Evolutionary conservation across 2,888 invertebrate species (phyloP), one percentile per base, ranked within the genome.

Genomic region (Agonopterix arenella): DNA sequence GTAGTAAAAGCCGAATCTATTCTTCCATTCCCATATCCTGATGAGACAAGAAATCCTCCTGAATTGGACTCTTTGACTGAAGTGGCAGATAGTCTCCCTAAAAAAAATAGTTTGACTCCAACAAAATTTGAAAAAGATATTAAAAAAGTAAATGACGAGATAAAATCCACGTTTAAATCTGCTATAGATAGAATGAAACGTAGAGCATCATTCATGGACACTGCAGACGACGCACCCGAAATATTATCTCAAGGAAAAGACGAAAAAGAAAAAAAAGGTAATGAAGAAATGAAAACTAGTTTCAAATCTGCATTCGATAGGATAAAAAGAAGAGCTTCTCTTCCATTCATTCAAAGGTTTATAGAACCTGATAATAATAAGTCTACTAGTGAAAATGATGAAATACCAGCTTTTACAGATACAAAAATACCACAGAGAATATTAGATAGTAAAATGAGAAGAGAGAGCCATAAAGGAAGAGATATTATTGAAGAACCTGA

Each of bases 101-200:
- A 42, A 5, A 43, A 50, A 37, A 43, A 49, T 37, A 18, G 61
- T 42, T 66, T 76, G 48, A 66, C 71, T 10, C 70, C 66, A 46
- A 68, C 83, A 11, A 28, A 28, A 28, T 28, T 28, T 28, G 77
- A 80, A 47, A 76, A 66, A 38, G 77, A 85, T 53, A 68, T 86
- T 2, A 80, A 77, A 54, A 80, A 76, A 62, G 82, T 76, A 0
- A 83, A 83, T 52, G 77, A 77, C 50, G 83, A 88, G 59, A 53
- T 89, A 9, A 83, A 80, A 59, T 47, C 66, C 1, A 84, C 79
- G 44, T 85, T 89, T 52, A 78, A 78, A 64, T 79, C 81, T 41
- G 89, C 88, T 1, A 70, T 89, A 46, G 72, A 80, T 28, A 73
- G 84, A 63, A 84, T 89, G 37, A 74, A 66, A 7, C 28, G 28